Evolutionary conservation across 2,888 invertebrate genomes (phyloP), one percentile per base, ranked within the genome.

Genomic region (Iselma pallidipennis): DNA sequence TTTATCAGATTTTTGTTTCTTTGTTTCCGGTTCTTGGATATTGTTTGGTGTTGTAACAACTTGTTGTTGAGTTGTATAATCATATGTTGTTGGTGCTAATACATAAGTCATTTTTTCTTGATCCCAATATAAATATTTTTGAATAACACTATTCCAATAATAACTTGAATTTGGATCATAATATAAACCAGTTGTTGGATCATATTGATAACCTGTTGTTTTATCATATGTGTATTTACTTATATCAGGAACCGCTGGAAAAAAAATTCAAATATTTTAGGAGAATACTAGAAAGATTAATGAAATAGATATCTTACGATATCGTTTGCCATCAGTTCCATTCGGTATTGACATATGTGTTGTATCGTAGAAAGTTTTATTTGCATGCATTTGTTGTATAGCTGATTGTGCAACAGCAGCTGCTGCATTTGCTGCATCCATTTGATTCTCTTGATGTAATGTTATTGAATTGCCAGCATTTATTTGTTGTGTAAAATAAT

Each of bases 41-140:
- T 69, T 21, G 49, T 66, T 73, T 23, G 45, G 4, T 21, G 45
- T 23, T 23, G 45, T 1, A 12, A 23, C 49, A 19, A 50, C 31
- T 55, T 65, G 64, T 0, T 68, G 57, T 25, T 66, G 65, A 5
- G 66, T 26, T 4, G 37, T 49, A 57, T 73, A 74, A 26, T 79
- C 76, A 53, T 77, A 76, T 33, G 68, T 67, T 6, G 76, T 73
- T 3, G 81, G 81, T 0, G 86, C 87, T 16, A 85, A 82, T 21
- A 85, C 80, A 71, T 91, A 91, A 0, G 89, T 89, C 61, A 84
- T 85, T 42, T 85, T 87, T 0, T 88, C 86, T 0, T 89, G 87
- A 82, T 98, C 96, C 96, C 97, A 99, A 78, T 97, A 98, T 77
- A 98, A 87, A 81, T 96, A 99, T 76, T 95, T 91, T 70, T 91